Evolutionary conservation across 2,888 invertebrate species (phyloP).

Genomic region (Corbicula japonica): DNA sequence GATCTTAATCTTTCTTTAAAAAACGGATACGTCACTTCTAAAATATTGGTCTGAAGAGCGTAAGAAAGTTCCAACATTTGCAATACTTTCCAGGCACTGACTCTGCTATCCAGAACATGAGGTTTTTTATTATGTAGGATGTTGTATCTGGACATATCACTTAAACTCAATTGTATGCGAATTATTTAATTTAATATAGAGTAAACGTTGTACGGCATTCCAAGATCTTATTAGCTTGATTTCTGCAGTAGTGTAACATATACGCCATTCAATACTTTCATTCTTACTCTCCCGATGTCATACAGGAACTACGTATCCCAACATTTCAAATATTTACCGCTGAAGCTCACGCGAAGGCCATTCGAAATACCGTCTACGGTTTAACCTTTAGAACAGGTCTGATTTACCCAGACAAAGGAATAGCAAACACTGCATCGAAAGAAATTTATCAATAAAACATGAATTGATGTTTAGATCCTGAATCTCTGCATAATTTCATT

Average conservation of each 20-base stretch:
- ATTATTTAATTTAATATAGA: neutral
- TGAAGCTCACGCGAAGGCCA: neutral
- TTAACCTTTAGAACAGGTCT: too few relatives aligned
- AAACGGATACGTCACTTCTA: neutral
- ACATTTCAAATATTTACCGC: neutral
- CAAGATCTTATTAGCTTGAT: neutral
- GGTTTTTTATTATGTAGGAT: neutral
- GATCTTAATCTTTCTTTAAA: too few relatives aligned
- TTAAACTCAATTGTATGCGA: too few relatives aligned
- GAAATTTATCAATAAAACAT: too few relatives aligned
- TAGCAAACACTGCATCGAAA: too few relatives aligned
- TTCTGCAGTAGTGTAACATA: neutral
- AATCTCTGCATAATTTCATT: too few relatives aligned
- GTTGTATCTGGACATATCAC: neutral
- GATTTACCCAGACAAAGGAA: too few relatives aligned
- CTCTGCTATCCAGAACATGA: conserved; percentile 5
- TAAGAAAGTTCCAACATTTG: neutral
- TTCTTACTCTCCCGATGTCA: neutral
- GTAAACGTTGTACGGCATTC: neutral
- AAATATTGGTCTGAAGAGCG: neutral
- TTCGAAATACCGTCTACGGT: neutral
- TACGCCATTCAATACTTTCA: neutral
- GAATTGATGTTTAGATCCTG: too few relatives aligned
- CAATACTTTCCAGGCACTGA: neutral
- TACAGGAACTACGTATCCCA: conserved; percentile 1